phyloP scores from a whole-genome alignment of 2,113 vertebrate species.

The Cavia aperea region DNA sequence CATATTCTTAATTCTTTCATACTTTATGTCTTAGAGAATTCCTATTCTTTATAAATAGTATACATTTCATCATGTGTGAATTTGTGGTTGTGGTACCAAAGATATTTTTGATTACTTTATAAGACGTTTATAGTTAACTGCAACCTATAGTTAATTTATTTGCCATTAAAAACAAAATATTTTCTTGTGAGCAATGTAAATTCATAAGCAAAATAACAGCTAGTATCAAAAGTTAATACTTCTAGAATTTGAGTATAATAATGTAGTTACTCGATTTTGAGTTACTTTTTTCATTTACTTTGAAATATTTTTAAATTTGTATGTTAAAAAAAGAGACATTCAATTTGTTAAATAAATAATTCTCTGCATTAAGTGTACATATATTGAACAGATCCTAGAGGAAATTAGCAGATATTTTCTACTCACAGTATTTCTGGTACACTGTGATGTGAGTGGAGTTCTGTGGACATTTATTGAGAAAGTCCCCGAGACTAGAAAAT shows the following conservation, averaged over 20 bases:
- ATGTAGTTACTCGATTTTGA: background rate
- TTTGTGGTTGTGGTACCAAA: background rate
- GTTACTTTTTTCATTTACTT: constrained; percentile 34
- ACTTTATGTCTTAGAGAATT: constrained; percentile 1
- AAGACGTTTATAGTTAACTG: background rate
- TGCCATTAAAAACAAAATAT: background rate
- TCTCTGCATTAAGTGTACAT: constrained; percentile 1
- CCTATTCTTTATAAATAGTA: background rate
- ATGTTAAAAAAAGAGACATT: background rate
- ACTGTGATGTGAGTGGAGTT: background rate
- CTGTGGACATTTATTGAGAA: background rate
- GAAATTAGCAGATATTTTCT: constrained; percentile 28
- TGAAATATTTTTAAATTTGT: constrained; percentile 34
- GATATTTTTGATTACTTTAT: background rate
- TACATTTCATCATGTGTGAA: constrained; percentile 18
- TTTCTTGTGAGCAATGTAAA: constrained; percentile 13
- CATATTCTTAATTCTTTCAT: constrained; percentile 4
- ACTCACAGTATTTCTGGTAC: background rate
- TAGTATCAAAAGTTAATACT: constrained; percentile 26
- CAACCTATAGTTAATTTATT: constrained; percentile 29
- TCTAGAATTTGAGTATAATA: constrained; percentile 30
- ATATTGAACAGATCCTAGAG: background rate
- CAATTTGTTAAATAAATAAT: constrained; percentile 22
- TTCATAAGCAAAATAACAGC: constrained; percentile 25
- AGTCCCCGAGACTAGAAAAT: background rate